These are phyloP conservation scores for Anastrepha ludens DNA, from an alignment of 1,140 invertebrate species.

Conservation along the genomic window DNA sequence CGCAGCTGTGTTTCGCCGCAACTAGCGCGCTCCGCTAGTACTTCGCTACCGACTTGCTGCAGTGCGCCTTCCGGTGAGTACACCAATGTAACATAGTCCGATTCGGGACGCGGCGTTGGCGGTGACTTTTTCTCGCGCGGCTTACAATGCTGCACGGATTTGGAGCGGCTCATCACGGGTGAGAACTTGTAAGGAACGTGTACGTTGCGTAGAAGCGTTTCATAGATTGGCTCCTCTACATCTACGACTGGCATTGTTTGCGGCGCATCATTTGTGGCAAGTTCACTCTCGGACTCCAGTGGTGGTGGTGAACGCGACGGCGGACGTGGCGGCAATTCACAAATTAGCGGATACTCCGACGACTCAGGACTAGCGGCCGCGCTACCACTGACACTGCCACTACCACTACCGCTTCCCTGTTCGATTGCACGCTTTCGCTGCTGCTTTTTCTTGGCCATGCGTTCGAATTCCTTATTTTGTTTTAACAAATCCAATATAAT, in stretches of 20 bases:
- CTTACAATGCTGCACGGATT: constrained; percentile 64
- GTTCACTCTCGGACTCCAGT: constrained; percentile 61
- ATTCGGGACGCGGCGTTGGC: constrained; percentile 64
- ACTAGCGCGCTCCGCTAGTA: constrained; percentile 54
- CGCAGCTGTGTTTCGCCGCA: constrained; percentile 51
- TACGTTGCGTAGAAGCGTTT: constrained; percentile 70
- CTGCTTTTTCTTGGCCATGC: constrained; percentile 27
- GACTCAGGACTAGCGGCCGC: constrained; percentile 21
- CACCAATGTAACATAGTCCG: constrained; percentile 73
- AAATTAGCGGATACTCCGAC: constrained; percentile 1
- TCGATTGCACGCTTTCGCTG: constrained; percentile 41
- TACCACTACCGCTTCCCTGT: constrained; percentile 55
- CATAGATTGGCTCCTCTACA: constrained; percentile 69
- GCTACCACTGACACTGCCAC: constrained; percentile 30
- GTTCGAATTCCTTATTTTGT: constrained; percentile 89
- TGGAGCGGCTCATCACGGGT: constrained; percentile 66
- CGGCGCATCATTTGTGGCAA: background rate
- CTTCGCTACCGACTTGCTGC: constrained; percentile 64
- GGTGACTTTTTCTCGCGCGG: constrained; percentile 60
- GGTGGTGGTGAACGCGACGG: constrained; percentile 66
- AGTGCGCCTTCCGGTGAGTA: constrained; percentile 68
- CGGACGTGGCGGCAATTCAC: constrained; percentile 63
- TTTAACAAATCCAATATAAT: constrained; percentile 89
- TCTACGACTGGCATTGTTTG: constrained; percentile 14
- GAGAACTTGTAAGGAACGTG: constrained; percentile 74